Evolutionary conservation across 2,797 vertebrate genomes (phyloP).

Genomic region (Oreonectes daqikongensis): DNA sequence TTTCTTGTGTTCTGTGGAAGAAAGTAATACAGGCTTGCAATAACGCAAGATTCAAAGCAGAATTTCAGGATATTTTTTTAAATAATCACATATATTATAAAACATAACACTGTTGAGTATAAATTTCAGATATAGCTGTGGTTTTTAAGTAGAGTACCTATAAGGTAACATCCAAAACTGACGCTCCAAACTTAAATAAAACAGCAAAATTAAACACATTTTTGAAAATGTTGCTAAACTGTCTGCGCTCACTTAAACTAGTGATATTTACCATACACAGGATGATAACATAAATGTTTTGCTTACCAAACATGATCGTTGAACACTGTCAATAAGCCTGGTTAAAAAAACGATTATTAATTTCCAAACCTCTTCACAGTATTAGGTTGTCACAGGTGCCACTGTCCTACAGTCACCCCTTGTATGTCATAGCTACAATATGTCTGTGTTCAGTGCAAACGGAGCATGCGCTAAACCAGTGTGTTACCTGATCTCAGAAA

Average conservation of each 20-base stretch:
- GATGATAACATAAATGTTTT: neutral
- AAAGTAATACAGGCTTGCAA: neutral
- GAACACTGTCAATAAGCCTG: neutral
- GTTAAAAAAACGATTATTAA: neutral
- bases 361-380: neutral
- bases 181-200: neutral
- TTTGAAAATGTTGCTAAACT: neutral
- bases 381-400: neutral
- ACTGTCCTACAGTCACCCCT: neutral
- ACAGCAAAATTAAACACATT: neutral
- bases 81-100: too few relatives aligned
- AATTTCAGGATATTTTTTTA: too few relatives aligned
- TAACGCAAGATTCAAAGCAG: neutral
- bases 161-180: too few relatives aligned
- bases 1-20: neutral
- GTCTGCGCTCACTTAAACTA: neutral
- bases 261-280: neutral
- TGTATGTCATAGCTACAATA: neutral
- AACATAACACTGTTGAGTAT: too few relatives aligned
- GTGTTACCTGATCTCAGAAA: conserved; percentile 53
- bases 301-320: conserved; percentile 9
- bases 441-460: conserved; percentile 27
- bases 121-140: neutral
- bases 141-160: neutral
- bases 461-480: conserved; percentile 42